Base-by-base conservation (phyloP, 1,140 invertebrate genomes). In the Trichonephila clavata region DNA sequence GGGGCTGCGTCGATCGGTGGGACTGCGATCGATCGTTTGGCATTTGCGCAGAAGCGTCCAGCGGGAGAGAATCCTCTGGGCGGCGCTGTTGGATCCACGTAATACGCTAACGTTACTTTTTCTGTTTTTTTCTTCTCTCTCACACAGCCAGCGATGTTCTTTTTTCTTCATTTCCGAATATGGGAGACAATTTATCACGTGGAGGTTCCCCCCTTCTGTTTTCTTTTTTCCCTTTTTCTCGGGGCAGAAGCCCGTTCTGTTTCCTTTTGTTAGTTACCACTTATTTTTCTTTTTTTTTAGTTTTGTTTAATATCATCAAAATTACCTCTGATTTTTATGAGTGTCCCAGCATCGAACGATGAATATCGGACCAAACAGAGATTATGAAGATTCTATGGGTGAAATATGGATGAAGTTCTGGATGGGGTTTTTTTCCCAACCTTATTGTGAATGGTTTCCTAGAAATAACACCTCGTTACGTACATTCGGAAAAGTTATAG, bases 171-270 rank as follows among this genome's bases (percentile, higher is more conserved):
- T 92, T 92, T 92, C 91, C 65, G 60, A 90, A 92, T 92, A 92
- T 92, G 91, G 81, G 77, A 86, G 91, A 86, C 83, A 86, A 92
- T 92, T 92, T 92, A 92, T 92, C 91, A 92, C 91, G 91, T 92
- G 91, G 91, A 86, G 59, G 43, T 86, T 43, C 63, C 83, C 86
- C 24, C 71, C 50, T 21, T 61, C 63, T 63, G 21, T n/a, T 43
- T 39, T 39, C 4, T 27, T 57, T 59, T n/a, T 43, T 65, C 86
- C 24, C 27, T 39, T 86, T 92, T 71, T 61, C 71, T 43, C 21
- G 39, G 83, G 63, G 14, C 43, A 57, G 59, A 20, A 92, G 68
- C 91, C 81, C 65, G 14, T 21, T 86, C 32, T 92, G 83, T 81
- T 60, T 32, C n/a, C 43, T 43, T 89, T 50, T 43, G 87, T 77